Evolutionary conservation across 2,797 vertebrate species (phyloP).

Genomic region (Gymnoscopelus microlampas): DNA sequence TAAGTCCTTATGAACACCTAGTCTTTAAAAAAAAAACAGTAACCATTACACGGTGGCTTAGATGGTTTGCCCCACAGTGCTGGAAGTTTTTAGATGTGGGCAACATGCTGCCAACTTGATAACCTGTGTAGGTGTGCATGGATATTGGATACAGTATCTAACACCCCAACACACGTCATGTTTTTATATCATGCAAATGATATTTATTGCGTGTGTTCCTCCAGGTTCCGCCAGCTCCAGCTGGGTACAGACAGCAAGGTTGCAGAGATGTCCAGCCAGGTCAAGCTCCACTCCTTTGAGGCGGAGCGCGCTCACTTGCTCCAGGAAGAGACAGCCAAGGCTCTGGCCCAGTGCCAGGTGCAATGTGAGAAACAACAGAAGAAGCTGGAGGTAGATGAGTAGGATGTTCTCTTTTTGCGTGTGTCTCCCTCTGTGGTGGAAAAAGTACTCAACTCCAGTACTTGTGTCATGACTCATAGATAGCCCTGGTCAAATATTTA

Average conservation of each 20-base stretch:
- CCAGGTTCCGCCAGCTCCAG: slow-evolving; percentile 92
- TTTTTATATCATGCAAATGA: neutral
- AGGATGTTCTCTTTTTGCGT: neutral
- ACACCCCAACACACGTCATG: slow-evolving; percentile 10
- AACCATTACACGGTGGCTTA: too few relatives aligned
- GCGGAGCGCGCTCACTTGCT: slow-evolving; percentile 91
- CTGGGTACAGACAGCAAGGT: slow-evolving; percentile 89
- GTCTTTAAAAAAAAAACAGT: too few relatives aligned
- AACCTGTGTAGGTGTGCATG: too few relatives aligned
- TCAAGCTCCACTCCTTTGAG: slow-evolving; percentile 93
- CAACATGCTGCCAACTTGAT: too few relatives aligned
- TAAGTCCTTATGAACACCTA: too few relatives aligned
- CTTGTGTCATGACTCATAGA: too few relatives aligned
- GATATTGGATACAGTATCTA: too few relatives aligned
- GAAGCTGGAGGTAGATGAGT: slow-evolving; percentile 90
- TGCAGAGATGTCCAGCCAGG: slow-evolving; percentile 91
- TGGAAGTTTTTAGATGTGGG: too few relatives aligned
- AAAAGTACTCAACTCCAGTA: too few relatives aligned
- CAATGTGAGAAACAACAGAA: slow-evolving; percentile 98
- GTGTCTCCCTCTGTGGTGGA: neutral
- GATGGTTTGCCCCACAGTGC: too few relatives aligned
- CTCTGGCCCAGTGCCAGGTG: slow-evolving; percentile 92
- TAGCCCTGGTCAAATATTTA: too few relatives aligned
- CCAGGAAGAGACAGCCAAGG: slow-evolving; percentile 91
- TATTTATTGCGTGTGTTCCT: slow-evolving; percentile 7